Conservation (phyloP, 2,113 vertebrate genomes). For the Rhabdomys dilectus region DNA sequence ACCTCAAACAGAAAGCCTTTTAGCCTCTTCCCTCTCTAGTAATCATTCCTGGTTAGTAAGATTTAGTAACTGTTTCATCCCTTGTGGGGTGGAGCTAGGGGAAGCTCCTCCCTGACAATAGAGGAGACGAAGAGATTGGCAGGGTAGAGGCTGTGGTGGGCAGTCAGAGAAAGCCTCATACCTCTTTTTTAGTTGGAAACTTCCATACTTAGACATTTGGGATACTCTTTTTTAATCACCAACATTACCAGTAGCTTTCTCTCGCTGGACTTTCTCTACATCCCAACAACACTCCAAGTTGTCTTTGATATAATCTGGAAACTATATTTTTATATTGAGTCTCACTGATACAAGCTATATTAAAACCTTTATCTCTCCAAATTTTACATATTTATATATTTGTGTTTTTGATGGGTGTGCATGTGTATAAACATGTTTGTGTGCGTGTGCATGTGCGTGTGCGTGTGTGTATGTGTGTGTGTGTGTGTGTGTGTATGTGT, state of each 20-base stretch:
- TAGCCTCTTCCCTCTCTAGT: neutral
- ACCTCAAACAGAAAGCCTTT: neutral
- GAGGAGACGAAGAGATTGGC: neutral
- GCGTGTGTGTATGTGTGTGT: neutral
- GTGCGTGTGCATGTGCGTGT: neutral
- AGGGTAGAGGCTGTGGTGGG: neutral
- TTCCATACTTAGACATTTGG: neutral
- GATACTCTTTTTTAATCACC: neutral
- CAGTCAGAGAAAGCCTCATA: neutral
- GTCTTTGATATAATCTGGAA: neutral
- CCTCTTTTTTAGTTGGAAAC: neutral
- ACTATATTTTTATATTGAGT: neutral
- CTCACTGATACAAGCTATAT: neutral
- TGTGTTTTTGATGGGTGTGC: neutral
- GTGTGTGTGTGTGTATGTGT: neutral
- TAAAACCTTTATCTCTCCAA: neutral
- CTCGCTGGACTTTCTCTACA: neutral
- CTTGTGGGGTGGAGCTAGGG: neutral
- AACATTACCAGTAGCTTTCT: neutral
- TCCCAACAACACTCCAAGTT: neutral
- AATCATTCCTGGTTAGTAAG: neutral
- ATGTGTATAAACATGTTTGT: neutral
- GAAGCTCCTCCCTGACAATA: neutral
- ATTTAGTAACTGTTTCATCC: neutral
- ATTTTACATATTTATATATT: neutral